A percentile compares a stretch with the other conserved stretches of the same genome.
Evolutionary conservation across 2,888 invertebrate genomes (phyloP).

Genomic region (Onthophagus sagittarius): DNA sequence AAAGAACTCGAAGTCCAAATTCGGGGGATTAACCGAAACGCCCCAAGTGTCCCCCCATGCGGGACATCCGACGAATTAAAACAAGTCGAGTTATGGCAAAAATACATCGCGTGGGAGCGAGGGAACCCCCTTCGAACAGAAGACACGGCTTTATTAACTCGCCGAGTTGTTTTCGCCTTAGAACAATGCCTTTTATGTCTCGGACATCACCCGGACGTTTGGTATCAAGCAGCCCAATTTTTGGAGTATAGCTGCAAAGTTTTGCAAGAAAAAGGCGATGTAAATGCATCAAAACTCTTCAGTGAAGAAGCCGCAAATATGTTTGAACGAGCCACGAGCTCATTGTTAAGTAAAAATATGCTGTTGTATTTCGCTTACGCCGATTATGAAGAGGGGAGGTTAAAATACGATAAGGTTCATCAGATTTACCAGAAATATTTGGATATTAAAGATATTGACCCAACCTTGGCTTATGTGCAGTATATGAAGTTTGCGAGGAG

Average conservation of each 20-base stretch:
- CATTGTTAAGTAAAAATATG: conserved; percentile 86
- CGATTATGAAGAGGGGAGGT: conserved; percentile 95
- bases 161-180: conserved; percentile 96
- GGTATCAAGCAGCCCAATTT: conserved; percentile 98
- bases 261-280: conserved; percentile 93
- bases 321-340: conserved; percentile 89
- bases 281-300: conserved; percentile 87
- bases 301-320: conserved; percentile 94
- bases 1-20: conserved; percentile 95
- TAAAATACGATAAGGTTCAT: conserved; percentile 95
- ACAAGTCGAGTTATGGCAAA: conserved; percentile 98
- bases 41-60: conserved; percentile 95
- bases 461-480: conserved; percentile 95
- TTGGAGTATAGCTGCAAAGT: conserved; percentile 92
- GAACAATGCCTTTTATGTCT: conserved; percentile 95
- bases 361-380: conserved; percentile 97
- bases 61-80: conserved; percentile 85
- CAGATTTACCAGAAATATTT: conserved; percentile 91
- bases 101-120: conserved; percentile 96
- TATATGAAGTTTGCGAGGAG: conserved; percentile 98
- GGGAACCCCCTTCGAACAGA: conserved; percentile 94
- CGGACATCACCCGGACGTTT: conserved; percentile 97
- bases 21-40: conserved; percentile 89
- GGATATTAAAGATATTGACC: conserved; percentile 87
- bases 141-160: conserved; percentile 88